Conservation (phyloP, 23 tunicate species). For the Ciona savignyi region DNA sequence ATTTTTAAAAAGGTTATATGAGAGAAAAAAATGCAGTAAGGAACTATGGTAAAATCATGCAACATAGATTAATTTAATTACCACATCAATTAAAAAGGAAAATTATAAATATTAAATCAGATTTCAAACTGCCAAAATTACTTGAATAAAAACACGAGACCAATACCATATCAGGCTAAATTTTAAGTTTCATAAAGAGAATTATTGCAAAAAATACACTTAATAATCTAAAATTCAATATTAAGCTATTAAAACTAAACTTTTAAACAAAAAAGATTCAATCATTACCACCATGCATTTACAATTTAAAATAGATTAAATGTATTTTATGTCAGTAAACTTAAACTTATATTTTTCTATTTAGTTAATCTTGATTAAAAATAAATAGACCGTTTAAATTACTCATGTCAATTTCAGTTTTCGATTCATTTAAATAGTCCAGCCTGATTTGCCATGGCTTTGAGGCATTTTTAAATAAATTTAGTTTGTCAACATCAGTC, state of each 20-base stretch:
- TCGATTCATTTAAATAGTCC: background rate
- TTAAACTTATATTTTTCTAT: no score
- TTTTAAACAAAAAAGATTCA: no score
- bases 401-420: background rate
- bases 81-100: no score
- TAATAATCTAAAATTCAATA: no score
- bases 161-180: background rate
- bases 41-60: background rate
- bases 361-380: no score
- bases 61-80: background rate
- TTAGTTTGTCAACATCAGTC: background rate
- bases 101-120: background rate
- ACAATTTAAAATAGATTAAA: no score
- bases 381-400: background rate
- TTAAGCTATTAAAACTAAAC: no score
- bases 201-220: no score
- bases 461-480: background rate
- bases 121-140: background rate
- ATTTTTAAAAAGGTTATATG: no score
- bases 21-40: background rate
- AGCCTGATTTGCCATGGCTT: background rate
- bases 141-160: background rate
- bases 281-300: no score
- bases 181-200: background rate
- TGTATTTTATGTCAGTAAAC: no score